A percentile compares a stretch with the other conserved stretches of the same genome.
Conservation (phyloP, 2,888 invertebrate genomes). For the Drosophila eohydei region DNA sequence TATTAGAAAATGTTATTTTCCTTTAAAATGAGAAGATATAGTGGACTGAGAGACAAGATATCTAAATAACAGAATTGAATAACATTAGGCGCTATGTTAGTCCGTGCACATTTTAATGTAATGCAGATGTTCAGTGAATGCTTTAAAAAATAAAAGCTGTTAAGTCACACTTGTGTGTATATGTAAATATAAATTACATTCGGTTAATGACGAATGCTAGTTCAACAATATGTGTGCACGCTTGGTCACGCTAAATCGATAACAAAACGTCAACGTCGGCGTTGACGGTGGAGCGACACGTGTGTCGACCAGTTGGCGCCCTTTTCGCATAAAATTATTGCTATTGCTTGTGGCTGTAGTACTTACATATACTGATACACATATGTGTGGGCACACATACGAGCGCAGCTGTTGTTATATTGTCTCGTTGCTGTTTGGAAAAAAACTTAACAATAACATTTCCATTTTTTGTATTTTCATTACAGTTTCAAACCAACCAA, state of each 20-base stretch:
- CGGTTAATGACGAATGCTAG: slow-evolving; percentile 10
- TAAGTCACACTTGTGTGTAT: neutral
- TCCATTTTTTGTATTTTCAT: slow-evolving; percentile 43
- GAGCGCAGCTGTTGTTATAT: slow-evolving; percentile 23
- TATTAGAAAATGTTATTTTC: slow-evolving; percentile 4
- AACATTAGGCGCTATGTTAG: neutral
- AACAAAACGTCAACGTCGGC: slow-evolving; percentile 32
- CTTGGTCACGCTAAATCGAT: slow-evolving; percentile 32
- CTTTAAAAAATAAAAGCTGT: neutral
- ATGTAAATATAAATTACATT: neutral
- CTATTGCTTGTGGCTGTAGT: slow-evolving; percentile 25
- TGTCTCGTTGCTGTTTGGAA: slow-evolving; percentile 10
- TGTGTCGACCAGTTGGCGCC: slow-evolving; percentile 76
- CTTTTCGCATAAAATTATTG: slow-evolving; percentile 72
- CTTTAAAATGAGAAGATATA: too few relatives aligned
- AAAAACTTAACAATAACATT: slow-evolving; percentile 41
- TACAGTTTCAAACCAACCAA: slow-evolving; percentile 52
- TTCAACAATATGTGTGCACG: neutral
- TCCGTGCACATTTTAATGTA: neutral
- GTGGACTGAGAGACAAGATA: too few relatives aligned
- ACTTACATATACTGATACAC: slow-evolving; percentile 5
- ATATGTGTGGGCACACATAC: slow-evolving; percentile 1
- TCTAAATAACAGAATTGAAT: neutral
- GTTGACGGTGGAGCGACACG: slow-evolving; percentile 57
- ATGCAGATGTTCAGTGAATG: neutral